Evolutionary conservation across 2,888 invertebrate species (phyloP).

Genomic region (Drosophila lacicola): DNA sequence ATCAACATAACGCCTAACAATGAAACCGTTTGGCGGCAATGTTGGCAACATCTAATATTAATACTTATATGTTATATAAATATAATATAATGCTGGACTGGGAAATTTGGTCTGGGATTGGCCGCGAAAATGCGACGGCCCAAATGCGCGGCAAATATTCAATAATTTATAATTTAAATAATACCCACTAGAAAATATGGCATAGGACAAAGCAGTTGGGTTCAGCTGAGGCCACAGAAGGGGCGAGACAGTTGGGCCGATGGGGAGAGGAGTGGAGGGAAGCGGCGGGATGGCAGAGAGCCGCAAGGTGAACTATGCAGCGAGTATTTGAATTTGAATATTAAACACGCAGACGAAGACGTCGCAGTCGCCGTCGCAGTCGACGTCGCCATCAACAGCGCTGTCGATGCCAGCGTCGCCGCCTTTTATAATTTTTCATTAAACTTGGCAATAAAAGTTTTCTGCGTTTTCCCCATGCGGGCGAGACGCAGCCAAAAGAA

Average conservation of each 20-base stretch:
- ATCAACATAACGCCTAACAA: conserved; percentile 44
- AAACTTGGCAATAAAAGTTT: conserved; percentile 83
- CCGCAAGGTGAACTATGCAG: conserved; percentile 74
- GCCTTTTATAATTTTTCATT: conserved; percentile 83
- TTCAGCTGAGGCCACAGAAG: conserved; percentile 18
- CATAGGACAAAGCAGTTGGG: conserved; percentile 44
- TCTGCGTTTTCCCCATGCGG: conserved; percentile 70
- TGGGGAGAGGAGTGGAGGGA: background rate
- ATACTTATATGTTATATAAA: conserved; percentile 71
- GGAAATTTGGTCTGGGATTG: conserved; percentile 6
- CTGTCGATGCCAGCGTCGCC: conserved; percentile 53
- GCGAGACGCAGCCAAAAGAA: conserved; percentile 48
- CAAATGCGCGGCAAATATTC: conserved; percentile 76
- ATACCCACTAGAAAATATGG: conserved; percentile 72
- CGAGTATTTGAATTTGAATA: conserved; percentile 67
- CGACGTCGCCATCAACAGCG: conserved; percentile 16
- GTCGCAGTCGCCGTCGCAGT: conserved; percentile 3
- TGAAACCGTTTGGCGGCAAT: conserved; percentile 64
- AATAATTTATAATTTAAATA: conserved; percentile 81
- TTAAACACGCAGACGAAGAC: conserved; percentile 50
- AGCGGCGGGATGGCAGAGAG: conserved; percentile 7
- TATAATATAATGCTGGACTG: conserved; percentile 68
- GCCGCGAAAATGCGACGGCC: conserved; percentile 33
- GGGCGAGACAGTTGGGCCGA: conserved; percentile 7
- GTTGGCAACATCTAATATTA: conserved; percentile 76